Evolutionary conservation across 92 coral and sea anemone genomes (phyloP).

Genomic region (Zoanthus sociatus): DNA sequence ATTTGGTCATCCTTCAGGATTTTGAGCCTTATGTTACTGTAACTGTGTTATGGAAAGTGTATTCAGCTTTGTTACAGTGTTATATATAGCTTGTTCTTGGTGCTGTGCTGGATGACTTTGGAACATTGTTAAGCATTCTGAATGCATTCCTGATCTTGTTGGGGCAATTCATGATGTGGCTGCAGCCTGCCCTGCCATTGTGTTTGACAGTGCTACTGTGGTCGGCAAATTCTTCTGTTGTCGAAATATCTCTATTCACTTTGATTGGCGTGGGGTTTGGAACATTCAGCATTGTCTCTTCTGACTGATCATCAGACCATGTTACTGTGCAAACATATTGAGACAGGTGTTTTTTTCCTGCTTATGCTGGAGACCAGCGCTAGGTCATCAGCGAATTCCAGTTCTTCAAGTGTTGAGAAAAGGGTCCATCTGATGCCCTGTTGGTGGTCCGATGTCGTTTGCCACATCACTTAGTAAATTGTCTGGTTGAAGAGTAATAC

Average conservation of each 20-base stretch:
- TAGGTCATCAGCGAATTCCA: no score
- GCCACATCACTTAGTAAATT: no score
- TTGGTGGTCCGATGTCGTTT: no score
- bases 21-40: background rate
- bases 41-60: background rate
- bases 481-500: no score
- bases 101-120: slow-evolving; percentile 29
- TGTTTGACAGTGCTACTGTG: slow-evolving; percentile 18
- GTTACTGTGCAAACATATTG: background rate
- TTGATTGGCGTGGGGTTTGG: background rate
- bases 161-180: slow-evolving; percentile 1
- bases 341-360: background rate
- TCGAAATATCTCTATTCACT: slow-evolving; percentile 14
- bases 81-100: slow-evolving; percentile 10
- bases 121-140: slow-evolving; percentile 27
- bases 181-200: slow-evolving; percentile 43
- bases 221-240: slow-evolving; percentile 25
- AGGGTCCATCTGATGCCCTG: no score
- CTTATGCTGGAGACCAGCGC: background rate
- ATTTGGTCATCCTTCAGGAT: background rate
- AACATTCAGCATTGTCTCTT: background rate
- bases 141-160: slow-evolving; percentile 27
- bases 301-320: background rate
- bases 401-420: no score
- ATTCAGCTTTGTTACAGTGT: slow-evolving; percentile 27